Percentiles rank a stretch among this genome's conserved stretches.
phyloP scores from a whole-genome alignment of 1,140 invertebrate species.

The Neomicropteryx cornuta region DNA sequence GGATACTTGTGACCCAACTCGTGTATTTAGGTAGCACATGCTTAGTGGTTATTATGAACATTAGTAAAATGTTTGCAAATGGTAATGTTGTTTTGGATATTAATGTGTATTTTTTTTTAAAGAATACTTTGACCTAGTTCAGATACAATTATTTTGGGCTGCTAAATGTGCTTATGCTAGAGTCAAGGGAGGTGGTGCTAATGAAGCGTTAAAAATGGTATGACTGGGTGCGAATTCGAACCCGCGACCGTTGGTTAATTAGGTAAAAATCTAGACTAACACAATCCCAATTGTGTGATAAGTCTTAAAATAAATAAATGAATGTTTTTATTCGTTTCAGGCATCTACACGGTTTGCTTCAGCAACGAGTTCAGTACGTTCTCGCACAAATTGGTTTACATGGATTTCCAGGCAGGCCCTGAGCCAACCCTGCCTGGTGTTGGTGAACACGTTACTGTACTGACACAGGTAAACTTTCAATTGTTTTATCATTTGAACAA shows the following conservation, averaged over 20 bases:
- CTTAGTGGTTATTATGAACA: too few relatives aligned
- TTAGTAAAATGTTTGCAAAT: too few relatives aligned
- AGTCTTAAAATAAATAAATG: neutral
- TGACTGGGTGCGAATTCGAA: neutral
- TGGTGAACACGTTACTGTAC: constrained; percentile 82
- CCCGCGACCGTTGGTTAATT: neutral
- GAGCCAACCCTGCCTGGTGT: constrained; percentile 76
- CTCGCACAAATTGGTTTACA: constrained; percentile 98
- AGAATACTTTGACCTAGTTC: too few relatives aligned
- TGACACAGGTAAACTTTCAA: constrained; percentile 71
- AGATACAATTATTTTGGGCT: too few relatives aligned
- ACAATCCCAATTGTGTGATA: neutral
- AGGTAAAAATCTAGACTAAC: neutral
- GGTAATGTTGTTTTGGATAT: too few relatives aligned
- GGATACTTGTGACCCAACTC: too few relatives aligned
- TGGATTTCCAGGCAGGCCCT: constrained; percentile 95
- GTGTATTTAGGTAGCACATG: too few relatives aligned
- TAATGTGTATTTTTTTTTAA: too few relatives aligned
- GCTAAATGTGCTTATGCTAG: too few relatives aligned
- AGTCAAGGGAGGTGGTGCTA: too few relatives aligned
- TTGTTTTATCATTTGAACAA: neutral
- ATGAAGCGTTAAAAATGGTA: neutral
- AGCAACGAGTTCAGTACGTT: constrained; percentile 99
- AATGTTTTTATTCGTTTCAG: constrained; percentile 24
- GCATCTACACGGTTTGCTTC: constrained; percentile 87